A percentile compares a stretch with the other conserved stretches of the same genome.
These are phyloP conservation scores for Argyrosomus regius DNA, from an alignment of 2,797 vertebrate genomes.

Conservation along the genomic window DNA sequence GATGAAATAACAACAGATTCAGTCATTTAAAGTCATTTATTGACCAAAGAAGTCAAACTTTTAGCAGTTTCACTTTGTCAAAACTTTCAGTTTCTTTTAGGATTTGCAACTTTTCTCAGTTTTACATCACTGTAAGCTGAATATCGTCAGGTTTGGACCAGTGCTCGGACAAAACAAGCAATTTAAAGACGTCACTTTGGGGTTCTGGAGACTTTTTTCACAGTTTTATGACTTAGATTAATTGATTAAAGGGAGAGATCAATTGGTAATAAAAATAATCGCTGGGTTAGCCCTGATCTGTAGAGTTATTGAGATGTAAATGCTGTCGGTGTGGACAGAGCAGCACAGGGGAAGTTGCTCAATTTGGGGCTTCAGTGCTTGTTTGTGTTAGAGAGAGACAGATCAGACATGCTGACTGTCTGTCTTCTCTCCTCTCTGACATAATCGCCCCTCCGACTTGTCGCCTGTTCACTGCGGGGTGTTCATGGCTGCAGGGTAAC, in stretches of 20 bases:
- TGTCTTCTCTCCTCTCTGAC: slow-evolving; percentile 17
- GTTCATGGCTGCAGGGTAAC: slow-evolving; percentile 14
- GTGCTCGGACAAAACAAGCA: neutral
- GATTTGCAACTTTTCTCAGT: neutral
- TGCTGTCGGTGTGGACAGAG: slow-evolving; percentile 15
- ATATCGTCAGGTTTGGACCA: neutral
- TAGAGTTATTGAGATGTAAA: neutral
- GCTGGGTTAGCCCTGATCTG: neutral
- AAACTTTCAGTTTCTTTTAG: no score
- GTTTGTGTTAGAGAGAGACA: slow-evolving; percentile 27
- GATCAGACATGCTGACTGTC: slow-evolving; percentile 27
- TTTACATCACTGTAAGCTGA: neutral
- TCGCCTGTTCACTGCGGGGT: slow-evolving; percentile 14
- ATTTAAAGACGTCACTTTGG: neutral
- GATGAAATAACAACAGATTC: neutral
- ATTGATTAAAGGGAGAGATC: neutral
- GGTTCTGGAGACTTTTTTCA: neutral
- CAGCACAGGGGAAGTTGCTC: slow-evolving; percentile 28
- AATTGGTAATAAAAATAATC: neutral
- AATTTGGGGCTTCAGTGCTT: slow-evolving; percentile 15
- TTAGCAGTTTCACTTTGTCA: neutral
- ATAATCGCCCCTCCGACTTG: slow-evolving; percentile 8
- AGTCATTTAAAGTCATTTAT: neutral
- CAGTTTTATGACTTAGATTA: neutral
- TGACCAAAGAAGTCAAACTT: neutral